Evolutionary conservation across 92 coral and sea anemone genomes (phyloP).

Genomic region (Actinostola sp.): DNA sequence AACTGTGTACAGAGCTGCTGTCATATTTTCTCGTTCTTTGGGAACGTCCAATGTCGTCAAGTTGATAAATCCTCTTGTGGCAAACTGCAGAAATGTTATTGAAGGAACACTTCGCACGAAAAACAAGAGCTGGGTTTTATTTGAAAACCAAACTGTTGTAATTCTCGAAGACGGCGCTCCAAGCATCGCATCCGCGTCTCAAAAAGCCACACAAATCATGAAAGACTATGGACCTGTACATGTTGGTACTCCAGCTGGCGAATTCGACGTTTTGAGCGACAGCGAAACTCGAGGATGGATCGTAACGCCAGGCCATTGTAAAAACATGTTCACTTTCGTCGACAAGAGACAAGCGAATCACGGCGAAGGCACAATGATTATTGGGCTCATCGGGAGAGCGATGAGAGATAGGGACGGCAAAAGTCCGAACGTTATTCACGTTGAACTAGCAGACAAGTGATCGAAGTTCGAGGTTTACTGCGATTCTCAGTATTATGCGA

Average conservation of each 20-base stretch:
- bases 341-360: conserved; percentile 28
- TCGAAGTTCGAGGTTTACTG: no score
- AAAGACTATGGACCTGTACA: conserved; percentile 58
- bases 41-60: neutral
- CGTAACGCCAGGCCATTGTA: conserved; percentile 48
- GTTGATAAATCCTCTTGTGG: neutral
- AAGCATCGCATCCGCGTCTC: conserved; percentile 35
- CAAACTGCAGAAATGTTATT: conserved; percentile 58
- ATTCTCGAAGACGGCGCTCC: conserved; percentile 56
- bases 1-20: no score
- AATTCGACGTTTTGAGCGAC: conserved; percentile 45
- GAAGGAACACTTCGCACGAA: conserved; percentile 39
- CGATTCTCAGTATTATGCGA: no score
- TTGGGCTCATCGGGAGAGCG: conserved; percentile 55
- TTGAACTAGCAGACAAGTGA: conserved; percentile 56
- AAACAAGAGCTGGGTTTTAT: conserved; percentile 72
- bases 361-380: conserved; percentile 27
- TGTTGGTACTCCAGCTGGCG: conserved; percentile 61
- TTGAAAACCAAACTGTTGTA: conserved; percentile 68
- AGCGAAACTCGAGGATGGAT: conserved; percentile 53
- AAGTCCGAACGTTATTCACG: conserved; percentile 60
- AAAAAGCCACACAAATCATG: conserved; percentile 67
- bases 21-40: neutral
- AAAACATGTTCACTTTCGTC: conserved; percentile 53
- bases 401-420: conserved; percentile 64